A percentile compares a stretch with the other conserved stretches of the same genome.
These are phyloP conservation scores for Zosterops borbonicus DNA, from an alignment of 2,113 vertebrate species.

Conservation along the genomic window DNA sequence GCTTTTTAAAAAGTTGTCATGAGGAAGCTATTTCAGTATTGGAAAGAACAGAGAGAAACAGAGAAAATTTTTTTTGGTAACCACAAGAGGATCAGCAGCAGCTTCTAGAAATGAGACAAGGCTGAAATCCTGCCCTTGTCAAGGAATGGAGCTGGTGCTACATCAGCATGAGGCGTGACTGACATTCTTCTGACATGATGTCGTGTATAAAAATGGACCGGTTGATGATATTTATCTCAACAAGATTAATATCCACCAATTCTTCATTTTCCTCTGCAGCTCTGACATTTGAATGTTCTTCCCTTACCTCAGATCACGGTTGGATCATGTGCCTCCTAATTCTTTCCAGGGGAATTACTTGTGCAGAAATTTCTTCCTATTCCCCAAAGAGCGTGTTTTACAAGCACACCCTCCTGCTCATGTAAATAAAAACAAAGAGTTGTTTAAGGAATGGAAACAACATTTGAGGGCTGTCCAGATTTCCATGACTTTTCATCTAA, in stretches of 20 bases:
- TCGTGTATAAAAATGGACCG: not conserved
- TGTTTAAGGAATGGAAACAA: not conserved
- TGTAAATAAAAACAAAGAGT: not conserved
- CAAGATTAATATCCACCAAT: not conserved
- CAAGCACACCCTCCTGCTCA: not conserved
- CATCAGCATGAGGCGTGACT: not conserved
- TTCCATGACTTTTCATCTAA: not conserved
- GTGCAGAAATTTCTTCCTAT: not conserved
- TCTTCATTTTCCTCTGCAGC: not conserved
- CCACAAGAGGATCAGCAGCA: not conserved
- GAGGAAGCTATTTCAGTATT: constrained; percentile 21
- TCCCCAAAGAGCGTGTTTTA: not conserved
- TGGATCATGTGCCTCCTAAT: not conserved
- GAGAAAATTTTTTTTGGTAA: not conserved
- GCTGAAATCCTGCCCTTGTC: not conserved
- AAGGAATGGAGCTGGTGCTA: not conserved
- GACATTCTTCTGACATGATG: not conserved
- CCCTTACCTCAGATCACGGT: not conserved
- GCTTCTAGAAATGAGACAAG: not conserved
- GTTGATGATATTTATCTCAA: not conserved
- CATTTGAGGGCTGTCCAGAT: not conserved
- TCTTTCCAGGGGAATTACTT: not conserved
- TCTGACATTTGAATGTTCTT: not conserved
- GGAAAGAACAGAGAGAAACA: constrained; percentile 35
- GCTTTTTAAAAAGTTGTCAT: not conserved